Percentiles rank a stretch among this genome's conserved stretches.
phyloP scores from a whole-genome alignment of 2,113 vertebrate species.

The Phaethornis superciliosus region DNA sequence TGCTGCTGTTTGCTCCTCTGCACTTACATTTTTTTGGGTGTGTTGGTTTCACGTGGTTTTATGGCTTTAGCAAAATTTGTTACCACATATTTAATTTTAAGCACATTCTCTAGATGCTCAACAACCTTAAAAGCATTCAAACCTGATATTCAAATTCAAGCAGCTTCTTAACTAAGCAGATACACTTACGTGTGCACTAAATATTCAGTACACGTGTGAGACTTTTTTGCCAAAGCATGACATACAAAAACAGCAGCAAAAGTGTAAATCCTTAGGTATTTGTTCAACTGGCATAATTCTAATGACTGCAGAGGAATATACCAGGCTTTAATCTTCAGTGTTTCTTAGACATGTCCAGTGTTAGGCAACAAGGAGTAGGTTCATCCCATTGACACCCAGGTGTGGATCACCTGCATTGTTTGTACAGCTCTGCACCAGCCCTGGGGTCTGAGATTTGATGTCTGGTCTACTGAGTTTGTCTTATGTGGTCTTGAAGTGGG shows the following conservation, averaged over 20 bases:
- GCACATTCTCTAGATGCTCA: not conserved
- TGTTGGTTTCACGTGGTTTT: not conserved
- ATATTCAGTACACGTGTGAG: not conserved
- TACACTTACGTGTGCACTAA: not conserved
- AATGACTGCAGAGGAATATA: not conserved
- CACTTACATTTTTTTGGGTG: not conserved
- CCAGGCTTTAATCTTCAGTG: not conserved
- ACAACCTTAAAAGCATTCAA: not conserved
- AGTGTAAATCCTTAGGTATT: not conserved
- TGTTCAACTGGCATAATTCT: not conserved
- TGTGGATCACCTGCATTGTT: not conserved
- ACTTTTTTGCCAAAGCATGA: not conserved
- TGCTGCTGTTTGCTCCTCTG: not conserved
- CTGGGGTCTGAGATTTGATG: not conserved
- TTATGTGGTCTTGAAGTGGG: not conserved
- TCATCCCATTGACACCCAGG: rapidly evolving
- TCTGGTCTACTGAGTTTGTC: not conserved
- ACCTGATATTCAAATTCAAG: not conserved
- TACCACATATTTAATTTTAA: not conserved
- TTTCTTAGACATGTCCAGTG: not conserved
- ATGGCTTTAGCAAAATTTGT: not conserved
- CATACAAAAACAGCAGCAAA: not conserved
- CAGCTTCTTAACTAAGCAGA: not conserved
- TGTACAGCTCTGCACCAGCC: not conserved
- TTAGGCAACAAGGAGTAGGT: not conserved